These are phyloP conservation scores for Myotis findleyi DNA, from an alignment of 2,797 vertebrate genomes.

Conservation along the genomic window DNA sequence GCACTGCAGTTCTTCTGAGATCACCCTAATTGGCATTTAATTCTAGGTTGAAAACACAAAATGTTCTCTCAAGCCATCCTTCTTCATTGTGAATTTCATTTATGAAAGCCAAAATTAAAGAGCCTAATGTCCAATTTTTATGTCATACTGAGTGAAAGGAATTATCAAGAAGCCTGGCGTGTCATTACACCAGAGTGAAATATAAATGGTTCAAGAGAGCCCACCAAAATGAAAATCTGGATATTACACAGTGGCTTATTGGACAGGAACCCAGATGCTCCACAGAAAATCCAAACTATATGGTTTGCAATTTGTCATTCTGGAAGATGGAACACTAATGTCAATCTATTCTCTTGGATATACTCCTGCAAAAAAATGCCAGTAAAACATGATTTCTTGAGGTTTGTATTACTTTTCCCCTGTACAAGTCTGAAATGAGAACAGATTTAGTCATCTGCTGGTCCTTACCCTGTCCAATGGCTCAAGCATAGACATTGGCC, in stretches of 20 bases:
- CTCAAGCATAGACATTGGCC: neutral
- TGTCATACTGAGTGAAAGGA: neutral
- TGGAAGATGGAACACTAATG: neutral
- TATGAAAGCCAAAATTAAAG: slow-evolving; percentile 44
- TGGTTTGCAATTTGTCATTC: neutral
- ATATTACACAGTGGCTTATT: neutral
- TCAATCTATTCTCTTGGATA: neutral
- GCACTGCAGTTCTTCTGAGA: slow-evolving; percentile 21
- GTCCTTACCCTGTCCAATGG: neutral
- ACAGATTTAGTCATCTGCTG: neutral
- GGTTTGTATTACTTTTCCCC: neutral
- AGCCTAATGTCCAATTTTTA: neutral
- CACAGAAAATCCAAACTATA: neutral
- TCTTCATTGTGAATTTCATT: slow-evolving; percentile 32
- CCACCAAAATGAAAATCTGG: neutral
- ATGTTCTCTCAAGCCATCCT: slow-evolving; percentile 55
- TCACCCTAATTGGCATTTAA: neutral
- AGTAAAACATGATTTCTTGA: neutral
- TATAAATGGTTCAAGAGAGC: slow-evolving; percentile 34
- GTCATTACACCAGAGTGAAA: slow-evolving; percentile 56
- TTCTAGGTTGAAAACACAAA: slow-evolving; percentile 55
- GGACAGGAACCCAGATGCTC: neutral
- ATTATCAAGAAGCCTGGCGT: slow-evolving; percentile 1
- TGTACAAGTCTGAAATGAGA: neutral
- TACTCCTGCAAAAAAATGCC: neutral